Percentiles rank a stretch among this genome's conserved stretches.
These are phyloP conservation scores for Circaetus gallicus DNA, from an alignment of 2,113 vertebrate genomes.

Conservation along the genomic window DNA sequence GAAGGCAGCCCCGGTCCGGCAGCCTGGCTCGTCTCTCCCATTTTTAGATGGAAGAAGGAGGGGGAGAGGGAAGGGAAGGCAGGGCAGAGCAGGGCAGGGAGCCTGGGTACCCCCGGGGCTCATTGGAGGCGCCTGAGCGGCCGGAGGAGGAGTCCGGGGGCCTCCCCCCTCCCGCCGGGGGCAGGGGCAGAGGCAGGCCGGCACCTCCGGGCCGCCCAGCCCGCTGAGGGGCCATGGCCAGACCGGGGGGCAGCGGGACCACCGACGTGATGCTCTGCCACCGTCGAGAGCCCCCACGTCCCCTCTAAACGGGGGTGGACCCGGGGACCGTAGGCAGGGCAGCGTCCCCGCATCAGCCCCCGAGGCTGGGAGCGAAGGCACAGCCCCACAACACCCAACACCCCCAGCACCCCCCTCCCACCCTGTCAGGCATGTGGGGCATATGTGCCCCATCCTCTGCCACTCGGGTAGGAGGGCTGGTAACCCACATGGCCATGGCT, in stretches of 20 bases:
- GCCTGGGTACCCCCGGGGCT: neutral
- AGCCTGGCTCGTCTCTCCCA: neutral
- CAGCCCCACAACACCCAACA: neutral
- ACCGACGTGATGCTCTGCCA: neutral
- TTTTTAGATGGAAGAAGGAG: neutral
- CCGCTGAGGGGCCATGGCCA: neutral
- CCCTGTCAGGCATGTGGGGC: neutral
- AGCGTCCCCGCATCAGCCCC: neutral
- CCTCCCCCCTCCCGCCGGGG: neutral
- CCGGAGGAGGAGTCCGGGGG: constrained; percentile 21
- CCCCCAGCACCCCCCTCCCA: neutral
- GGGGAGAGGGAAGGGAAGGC: neutral
- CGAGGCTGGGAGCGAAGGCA: neutral
- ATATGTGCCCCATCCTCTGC: neutral
- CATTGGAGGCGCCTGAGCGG: neutral
- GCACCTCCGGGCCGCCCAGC: neutral
- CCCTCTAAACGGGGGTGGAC: neutral
- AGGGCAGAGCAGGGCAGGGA: neutral
- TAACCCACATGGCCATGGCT: neutral
- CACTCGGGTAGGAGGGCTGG: neutral
- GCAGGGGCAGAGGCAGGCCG: neutral
- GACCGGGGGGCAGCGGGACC: neutral
- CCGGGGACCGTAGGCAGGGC: neutral
- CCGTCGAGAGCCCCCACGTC: fast-evolving
- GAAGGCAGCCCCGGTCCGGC: neutral